Conservation (phyloP, 2,113 vertebrate genomes). For the Emydura subglobosa region DNA sequence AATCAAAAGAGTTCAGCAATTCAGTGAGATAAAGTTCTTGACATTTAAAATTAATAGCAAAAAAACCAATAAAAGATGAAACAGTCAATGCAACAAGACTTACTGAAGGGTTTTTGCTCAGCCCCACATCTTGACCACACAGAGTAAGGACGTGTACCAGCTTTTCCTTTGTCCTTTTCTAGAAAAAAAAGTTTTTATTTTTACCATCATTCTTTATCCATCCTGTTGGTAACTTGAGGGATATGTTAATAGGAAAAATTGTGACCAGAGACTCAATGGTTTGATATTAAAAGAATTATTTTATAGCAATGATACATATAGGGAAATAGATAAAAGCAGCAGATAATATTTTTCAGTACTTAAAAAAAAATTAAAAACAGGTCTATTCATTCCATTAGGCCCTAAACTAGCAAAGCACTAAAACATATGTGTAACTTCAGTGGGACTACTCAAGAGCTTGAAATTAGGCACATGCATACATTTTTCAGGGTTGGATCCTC, state of each 20-base stretch:
- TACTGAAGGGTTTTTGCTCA: conserved; percentile 98
- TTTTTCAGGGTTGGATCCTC: neutral
- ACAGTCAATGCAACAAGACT: conserved; percentile 60
- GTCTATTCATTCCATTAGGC: neutral
- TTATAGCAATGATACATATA: neutral
- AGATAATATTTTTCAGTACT: neutral
- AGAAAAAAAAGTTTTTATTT: conserved; percentile 56
- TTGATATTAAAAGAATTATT: conserved; percentile 9
- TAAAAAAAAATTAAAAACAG: conserved; percentile 22
- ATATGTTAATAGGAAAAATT: neutral
- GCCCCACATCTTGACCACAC: conserved; percentile 97
- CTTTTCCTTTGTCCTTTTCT: conserved; percentile 98
- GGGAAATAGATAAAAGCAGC: neutral
- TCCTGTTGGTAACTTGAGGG: neutral
- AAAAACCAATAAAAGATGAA: neutral
- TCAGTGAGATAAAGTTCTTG: neutral
- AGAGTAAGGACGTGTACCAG: conserved; percentile 96
- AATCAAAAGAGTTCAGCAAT: neutral
- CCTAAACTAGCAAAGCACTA: neutral
- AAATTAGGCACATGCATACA: neutral
- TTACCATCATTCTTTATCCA: neutral
- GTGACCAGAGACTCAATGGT: neutral
- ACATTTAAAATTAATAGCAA: neutral
- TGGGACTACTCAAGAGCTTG: neutral
- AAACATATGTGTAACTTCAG: neutral